Evolutionary conservation across 2,888 invertebrate species (phyloP), one percentile per base, ranked within the genome.

Genomic region (Philereme vetulata): DNA sequence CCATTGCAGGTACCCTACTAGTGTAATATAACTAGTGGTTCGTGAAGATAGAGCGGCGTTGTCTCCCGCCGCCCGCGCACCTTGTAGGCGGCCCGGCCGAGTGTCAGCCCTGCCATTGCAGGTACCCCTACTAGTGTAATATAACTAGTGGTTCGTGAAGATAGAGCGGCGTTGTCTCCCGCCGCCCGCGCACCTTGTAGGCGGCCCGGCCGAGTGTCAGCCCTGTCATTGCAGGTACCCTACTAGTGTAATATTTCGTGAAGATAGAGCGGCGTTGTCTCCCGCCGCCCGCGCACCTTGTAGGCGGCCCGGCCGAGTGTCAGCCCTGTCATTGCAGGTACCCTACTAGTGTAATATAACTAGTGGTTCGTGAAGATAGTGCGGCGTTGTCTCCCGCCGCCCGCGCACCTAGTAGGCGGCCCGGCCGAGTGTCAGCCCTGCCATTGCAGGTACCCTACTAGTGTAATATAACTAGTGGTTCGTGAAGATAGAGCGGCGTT

Each of bases 11-110:
- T 21, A 21, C 21, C 21, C 21, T 21, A 21, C 21, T 21, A 21
- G 1, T 21, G 21, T 21, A 21, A 21, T 21, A 21, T 21, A 21
- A 21, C 21, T 21, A 21, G 21, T 21, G 21, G 2, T 21, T 21
- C 82, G 95, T 96, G 51, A 98, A 97, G 85, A 92, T 97, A 56
- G 93, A 93, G 68, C 96, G 95, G 73, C 93, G 93, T 56, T 98
- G 97, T 79, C 82, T 76, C 33, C 81, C 90, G 51, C 91, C 90
- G 10, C 85, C 82, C 1, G 77, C 77, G 40, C 77, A 81, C 7
- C 60, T 78, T 71, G 54, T 84, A 77, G 60, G 96, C 69, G 90
- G 82, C 4, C 90, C 89, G 0, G 78, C 80, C 4, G 74, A 79
- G 38, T 93, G 92, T 68, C 82, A 85, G 63, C 76, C 78, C 43